Base-by-base conservation (phyloP, 2,113 vertebrate species). In the Phocoena phocoena region DNA sequence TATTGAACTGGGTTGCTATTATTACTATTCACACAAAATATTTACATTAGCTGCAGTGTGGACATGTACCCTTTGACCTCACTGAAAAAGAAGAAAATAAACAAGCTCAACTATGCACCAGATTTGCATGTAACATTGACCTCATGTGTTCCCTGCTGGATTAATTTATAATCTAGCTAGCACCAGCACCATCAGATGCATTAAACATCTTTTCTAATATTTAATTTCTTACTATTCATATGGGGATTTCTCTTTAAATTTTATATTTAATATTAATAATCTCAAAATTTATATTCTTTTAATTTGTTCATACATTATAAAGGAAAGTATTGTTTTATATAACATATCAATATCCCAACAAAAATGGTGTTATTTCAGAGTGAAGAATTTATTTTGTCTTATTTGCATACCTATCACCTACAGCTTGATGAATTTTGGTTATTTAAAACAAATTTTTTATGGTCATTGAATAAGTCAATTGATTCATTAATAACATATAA, bases 401-500 rank as follows among this genome's bases (percentile, higher is more conserved):
- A 55, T 76, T 87, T 70, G 23, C 47, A 82, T 79, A 58, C 2
- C 1, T 20, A 71, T 15, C 67, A 25, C 5, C 18, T 84, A 67
- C 31, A 38, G n/a, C 14, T 77, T 92, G 88, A 91, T 90, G 70
- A 90, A 73, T 90, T 95, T 44, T 68, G 2, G 11, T 44, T 50
- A 12, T 55, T 90, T 90, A 88, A 81, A 58, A 47, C 14, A 58
- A 63, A 20, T 81, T 87, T 89, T 67, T 65, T 91, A 60, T 53
- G 31, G 18, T n/a, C 14, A 58, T 38, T 92, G 55, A 86, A 71
- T 85, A 90, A 73, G n/a, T 68, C 38, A 90, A 68, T 44, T 65
- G 44, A 73, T 82, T 88, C 63, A 84, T 77, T 94, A 94, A 93
- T 85, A 93, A 41, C 23, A 50, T 85, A 55, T 10, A 36, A 73